Evolutionary conservation across 2,888 invertebrate genomes (phyloP), one percentile per base, ranked within the genome.

Genomic region (Euplexia lucipara): DNA sequence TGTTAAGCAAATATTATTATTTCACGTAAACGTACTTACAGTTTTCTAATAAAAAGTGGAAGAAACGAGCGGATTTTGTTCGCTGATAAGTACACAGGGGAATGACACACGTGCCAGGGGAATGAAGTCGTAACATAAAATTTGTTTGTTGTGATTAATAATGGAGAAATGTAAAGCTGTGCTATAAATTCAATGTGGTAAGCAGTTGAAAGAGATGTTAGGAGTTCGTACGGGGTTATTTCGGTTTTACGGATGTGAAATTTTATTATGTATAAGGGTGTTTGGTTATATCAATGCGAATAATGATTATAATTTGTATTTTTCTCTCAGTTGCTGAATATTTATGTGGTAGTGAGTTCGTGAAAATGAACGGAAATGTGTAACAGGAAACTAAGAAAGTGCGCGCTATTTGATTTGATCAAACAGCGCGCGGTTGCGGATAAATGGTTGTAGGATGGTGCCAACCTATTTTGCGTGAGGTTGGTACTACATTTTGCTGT

Each of bases 71-170:
- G 35, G 53, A 62, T 69, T 70, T 53, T 9, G 26, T 42, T 20
- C n/a, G 22, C 37, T 62, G 75, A 62, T 58, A 72, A 49, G 62
- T 54, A 61, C 44, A 35, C 45, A 37, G 14, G 45, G 56, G 32
- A 22, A n/a, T 48, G 56, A 57, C 30, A 42, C 14, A 56, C 26
- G n/a, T 26, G 37, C 47, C 52, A 26, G 1, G 51, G 42, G 57
- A 58, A 64, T 70, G 58, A 18, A 51, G 32, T 42, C 39, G 39
- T 51, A 14, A 18, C 48, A 39, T 42, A 51, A 62, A 75, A 72
- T 64, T 63, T 72, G 63, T 63, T 65, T 57, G 34, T 54, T 65
- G 39, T 16, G 48, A 54, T 72, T 56, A 53, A 65, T 60, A 68
- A 72, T 53, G 39, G 34, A 52, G 35, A 53, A 64, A 64, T 62